Percentiles rank a stretch among this genome's conserved stretches.
phyloP scores from a whole-genome alignment of 2,113 vertebrate species.

The Monarcha castaneiventris region DNA sequence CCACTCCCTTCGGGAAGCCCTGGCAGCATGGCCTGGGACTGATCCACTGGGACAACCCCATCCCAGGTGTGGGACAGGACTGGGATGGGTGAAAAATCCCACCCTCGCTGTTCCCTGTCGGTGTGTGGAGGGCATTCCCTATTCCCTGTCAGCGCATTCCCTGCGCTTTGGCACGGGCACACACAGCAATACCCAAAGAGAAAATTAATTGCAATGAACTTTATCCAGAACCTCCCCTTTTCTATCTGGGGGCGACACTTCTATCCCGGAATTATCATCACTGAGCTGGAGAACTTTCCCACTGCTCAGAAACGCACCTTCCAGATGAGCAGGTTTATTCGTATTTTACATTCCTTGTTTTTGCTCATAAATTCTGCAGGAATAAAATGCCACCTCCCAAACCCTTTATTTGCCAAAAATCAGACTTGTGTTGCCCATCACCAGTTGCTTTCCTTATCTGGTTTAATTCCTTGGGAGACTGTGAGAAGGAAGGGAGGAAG shows the following conservation, averaged over 20 bases:
- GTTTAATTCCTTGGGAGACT: background rate
- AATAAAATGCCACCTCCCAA: background rate
- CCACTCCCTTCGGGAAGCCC: background rate
- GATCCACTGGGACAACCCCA: accelerated
- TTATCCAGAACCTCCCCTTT: background rate
- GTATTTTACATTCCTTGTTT: background rate
- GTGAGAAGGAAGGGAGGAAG: background rate
- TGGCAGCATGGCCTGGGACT: accelerated
- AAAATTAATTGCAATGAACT: background rate
- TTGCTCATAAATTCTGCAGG: background rate
- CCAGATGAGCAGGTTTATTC: too few species aligned
- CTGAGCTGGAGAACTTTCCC: background rate
- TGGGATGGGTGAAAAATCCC: background rate
- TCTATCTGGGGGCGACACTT: background rate
- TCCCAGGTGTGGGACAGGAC: accelerated
- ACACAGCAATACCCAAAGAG: accelerated
- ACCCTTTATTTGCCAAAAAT: background rate
- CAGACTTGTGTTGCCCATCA: background rate
- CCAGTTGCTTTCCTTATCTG: background rate
- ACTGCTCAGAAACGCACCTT: background rate
- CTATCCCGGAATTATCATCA: background rate
- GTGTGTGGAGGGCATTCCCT: background rate
- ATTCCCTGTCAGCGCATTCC: accelerated
- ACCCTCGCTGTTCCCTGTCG: accelerated
- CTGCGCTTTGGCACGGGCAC: accelerated